A percentile compares a stretch with the other conserved stretches of the same genome.
phyloP scores from a whole-genome alignment of 64 coral and sea anemone genomes.

The Anthopleura sola region DNA sequence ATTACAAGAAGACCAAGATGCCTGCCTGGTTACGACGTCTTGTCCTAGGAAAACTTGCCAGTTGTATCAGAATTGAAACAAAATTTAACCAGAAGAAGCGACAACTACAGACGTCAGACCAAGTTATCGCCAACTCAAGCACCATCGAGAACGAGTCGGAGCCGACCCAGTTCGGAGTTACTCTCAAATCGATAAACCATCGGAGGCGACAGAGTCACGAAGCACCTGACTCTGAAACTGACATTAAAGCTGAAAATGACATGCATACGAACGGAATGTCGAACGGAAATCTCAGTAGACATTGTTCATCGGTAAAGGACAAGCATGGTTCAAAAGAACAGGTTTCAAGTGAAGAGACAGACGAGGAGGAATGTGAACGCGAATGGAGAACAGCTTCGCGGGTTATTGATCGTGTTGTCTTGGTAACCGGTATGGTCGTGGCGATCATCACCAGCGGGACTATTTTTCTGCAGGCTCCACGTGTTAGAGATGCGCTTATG shows the following conservation, averaged over 20 bases:
- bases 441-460: slow-evolving; percentile 40
- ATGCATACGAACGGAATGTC: neutral
- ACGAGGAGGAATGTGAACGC: slow-evolving; percentile 50
- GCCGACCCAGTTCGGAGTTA: neutral
- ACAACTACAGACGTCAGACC: slow-evolving; percentile 5
- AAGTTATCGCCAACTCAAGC: neutral
- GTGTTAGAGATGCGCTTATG: slow-evolving; percentile 32
- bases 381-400: slow-evolving; percentile 70
- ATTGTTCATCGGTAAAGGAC: neutral
- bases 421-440: slow-evolving; percentile 34
- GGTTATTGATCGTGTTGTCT: slow-evolving; percentile 74
- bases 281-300: neutral
- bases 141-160: neutral
- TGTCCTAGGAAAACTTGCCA: slow-evolving; percentile 45
- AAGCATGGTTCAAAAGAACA: neutral
- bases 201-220: neutral
- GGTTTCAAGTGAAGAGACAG: slow-evolving; percentile 7
- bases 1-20: slow-evolving; percentile 85
- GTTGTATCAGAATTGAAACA: slow-evolving; percentile 26
- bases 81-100: neutral
- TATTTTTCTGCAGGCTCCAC: slow-evolving; percentile 77
- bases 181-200: slow-evolving; percentile 4
- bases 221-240: neutral
- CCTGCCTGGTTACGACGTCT: slow-evolving; percentile 56
- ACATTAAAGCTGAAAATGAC: neutral